phyloP scores from a whole-genome alignment of 2,113 vertebrate species.

The Prionailurus viverrinus region DNA sequence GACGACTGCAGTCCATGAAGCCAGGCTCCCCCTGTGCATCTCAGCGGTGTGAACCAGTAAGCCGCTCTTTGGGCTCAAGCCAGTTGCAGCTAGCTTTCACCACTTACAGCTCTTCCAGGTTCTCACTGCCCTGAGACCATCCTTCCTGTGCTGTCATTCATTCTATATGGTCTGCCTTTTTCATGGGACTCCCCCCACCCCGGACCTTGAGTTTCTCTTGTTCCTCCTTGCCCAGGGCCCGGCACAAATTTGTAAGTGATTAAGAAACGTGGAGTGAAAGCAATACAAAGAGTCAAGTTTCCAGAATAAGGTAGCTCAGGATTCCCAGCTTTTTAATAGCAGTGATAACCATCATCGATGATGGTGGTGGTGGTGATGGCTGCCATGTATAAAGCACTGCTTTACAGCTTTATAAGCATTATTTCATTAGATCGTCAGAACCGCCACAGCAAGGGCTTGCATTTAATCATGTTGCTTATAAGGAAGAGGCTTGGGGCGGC shows the following conservation, averaged over 20 bases:
- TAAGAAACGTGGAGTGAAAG: not conserved
- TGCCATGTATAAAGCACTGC: not conserved
- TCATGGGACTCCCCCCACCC: not conserved
- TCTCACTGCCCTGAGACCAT: not conserved
- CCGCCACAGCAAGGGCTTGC: not conserved
- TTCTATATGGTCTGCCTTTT: not conserved
- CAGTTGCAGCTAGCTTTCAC: not conserved
- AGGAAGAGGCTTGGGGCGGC: not conserved
- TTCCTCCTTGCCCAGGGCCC: not conserved
- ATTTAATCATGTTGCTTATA: not conserved
- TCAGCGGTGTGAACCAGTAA: not conserved
- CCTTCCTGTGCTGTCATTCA: not conserved
- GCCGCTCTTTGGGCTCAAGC: not conserved
- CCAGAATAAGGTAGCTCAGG: not conserved
- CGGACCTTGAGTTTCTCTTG: not conserved
- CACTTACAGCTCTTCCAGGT: too few relatives aligned
- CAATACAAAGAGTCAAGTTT: not conserved
- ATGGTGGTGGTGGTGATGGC: too few relatives aligned
- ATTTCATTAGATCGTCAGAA: not conserved
- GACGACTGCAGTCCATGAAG: not conserved
- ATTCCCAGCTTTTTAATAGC: not conserved
- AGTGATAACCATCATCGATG: not conserved
- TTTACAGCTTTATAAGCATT: not conserved
- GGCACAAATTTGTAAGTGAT: not conserved
- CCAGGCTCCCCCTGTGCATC: not conserved